Evolutionary conservation across 2,797 vertebrate genomes (phyloP).

Genomic region (Cottoperca gobio): DNA sequence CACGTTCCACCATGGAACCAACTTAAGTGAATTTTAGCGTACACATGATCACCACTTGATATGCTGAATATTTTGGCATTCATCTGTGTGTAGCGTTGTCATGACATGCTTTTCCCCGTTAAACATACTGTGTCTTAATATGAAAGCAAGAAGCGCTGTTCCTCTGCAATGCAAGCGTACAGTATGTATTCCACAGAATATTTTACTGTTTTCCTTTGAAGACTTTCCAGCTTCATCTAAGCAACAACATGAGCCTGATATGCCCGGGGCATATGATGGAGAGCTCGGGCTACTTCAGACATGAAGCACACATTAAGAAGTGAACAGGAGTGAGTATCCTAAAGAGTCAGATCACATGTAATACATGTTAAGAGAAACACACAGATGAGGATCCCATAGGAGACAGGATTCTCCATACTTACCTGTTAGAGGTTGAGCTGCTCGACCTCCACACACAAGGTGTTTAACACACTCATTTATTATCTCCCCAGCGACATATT

Average conservation of each 20-base stretch:
- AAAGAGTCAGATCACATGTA: slow-evolving; percentile 12
- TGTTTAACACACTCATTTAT: slow-evolving; percentile 38
- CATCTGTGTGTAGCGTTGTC: neutral
- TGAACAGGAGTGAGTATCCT: neutral
- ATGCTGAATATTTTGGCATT: neutral
- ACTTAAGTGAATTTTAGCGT: no score
- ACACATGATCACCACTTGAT: neutral
- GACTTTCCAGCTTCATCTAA: slow-evolving; percentile 24
- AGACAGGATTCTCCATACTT: slow-evolving; percentile 38
- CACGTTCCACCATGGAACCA: neutral
- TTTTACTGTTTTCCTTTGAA: slow-evolving; percentile 36
- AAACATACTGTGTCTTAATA: neutral
- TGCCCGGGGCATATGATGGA: slow-evolving; percentile 26
- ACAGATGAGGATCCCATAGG: slow-evolving; percentile 7
- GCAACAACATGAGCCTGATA: slow-evolving; percentile 24
- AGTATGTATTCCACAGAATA: slow-evolving; percentile 7
- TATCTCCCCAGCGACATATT: slow-evolving; percentile 47
- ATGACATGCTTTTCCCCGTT: neutral
- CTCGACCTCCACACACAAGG: slow-evolving; percentile 45
- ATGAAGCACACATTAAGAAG: slow-evolving; percentile 18
- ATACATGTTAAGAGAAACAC: slow-evolving; percentile 22
- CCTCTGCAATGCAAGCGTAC: neutral
- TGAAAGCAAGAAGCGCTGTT: neutral
- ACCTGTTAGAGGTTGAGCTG: slow-evolving; percentile 35
- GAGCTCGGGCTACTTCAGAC: slow-evolving; percentile 35